Conservation (phyloP, 2,113 vertebrate species). For the Alectura lathami region DNA sequence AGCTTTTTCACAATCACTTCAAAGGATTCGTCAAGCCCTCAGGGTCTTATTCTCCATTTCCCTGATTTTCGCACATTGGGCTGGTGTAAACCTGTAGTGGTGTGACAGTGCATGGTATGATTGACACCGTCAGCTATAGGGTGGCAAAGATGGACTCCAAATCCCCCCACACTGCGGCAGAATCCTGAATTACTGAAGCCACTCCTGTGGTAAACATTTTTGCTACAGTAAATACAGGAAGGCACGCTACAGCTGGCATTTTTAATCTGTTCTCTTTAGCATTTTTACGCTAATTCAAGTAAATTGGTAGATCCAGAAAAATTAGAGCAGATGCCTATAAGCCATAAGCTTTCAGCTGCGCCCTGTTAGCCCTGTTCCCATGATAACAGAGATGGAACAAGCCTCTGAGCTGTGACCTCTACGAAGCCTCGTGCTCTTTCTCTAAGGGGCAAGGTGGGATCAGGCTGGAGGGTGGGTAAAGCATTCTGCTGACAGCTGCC, state of each 20-base stretch:
- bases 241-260: background rate
- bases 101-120: background rate
- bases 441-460: background rate
- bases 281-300: background rate
- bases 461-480: background rate
- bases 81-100: background rate
- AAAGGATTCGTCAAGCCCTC: background rate
- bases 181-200: background rate
- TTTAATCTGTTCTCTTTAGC: background rate
- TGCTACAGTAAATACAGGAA: background rate
- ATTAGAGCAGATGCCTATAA: background rate
- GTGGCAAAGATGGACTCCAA: background rate
- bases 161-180: background rate
- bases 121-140: background rate
- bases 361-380: background rate
- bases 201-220: background rate
- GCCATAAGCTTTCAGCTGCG: constrained; percentile 14
- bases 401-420: background rate
- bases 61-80: background rate
- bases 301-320: background rate
- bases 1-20: background rate
- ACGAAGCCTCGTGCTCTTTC: background rate
- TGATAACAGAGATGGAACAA: background rate
- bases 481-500: background rate
- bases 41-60: background rate